Evolutionary conservation across 2,113 vertebrate genomes (phyloP).

Genomic region (Anhinga rufa): DNA sequence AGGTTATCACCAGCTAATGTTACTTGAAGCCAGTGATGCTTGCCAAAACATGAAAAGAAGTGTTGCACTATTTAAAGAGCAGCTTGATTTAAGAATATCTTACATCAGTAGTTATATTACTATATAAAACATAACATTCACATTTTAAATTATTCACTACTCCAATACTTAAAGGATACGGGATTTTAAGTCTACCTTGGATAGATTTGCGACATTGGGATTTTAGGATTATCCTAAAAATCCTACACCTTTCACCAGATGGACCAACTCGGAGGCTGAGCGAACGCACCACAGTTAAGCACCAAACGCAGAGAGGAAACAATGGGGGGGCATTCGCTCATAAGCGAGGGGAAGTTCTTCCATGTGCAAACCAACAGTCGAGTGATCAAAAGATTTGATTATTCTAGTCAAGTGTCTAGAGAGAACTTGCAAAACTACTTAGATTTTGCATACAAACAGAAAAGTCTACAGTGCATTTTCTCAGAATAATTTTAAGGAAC

Average conservation of each 20-base stretch:
- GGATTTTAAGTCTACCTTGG: no score
- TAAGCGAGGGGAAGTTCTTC: not conserved
- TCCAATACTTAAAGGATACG: not conserved
- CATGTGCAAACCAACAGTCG: not conserved
- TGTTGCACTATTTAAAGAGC: not conserved
- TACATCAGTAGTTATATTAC: not conserved
- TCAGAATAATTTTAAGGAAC: not conserved
- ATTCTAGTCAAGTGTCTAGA: not conserved
- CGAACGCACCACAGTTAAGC: not conserved
- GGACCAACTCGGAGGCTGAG: not conserved
- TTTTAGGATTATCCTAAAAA: not conserved
- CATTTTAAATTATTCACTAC: not conserved
- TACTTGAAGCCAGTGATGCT: not conserved
- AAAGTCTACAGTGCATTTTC: not conserved
- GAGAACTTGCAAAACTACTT: not conserved
- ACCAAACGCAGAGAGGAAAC: not conserved
- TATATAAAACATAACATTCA: not conserved
- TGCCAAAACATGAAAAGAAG: not conserved
- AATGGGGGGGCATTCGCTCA: no score
- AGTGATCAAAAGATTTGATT: not conserved
- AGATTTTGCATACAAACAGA: not conserved
- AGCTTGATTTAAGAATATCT: not conserved
- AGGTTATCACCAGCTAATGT: not conserved
- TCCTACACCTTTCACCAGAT: not conserved
- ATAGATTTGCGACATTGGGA: no score